Evolutionary conservation across 2,113 vertebrate species (phyloP), one percentile per base, ranked within the genome.

Genomic region (Numida meleagris): DNA sequence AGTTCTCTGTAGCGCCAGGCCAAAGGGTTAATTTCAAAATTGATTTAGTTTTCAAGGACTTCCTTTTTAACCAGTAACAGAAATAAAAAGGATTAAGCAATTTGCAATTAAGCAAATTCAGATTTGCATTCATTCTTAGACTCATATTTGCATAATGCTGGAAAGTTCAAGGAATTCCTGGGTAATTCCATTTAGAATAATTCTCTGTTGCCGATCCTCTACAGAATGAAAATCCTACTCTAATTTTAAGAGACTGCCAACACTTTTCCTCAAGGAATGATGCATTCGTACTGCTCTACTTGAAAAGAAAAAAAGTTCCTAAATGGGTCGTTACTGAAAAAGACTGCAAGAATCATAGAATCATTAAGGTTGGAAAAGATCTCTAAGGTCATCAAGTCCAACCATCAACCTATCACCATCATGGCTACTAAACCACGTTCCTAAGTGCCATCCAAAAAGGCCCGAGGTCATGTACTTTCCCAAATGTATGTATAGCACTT

Each of bases 161-260:
- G 63, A 72, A 78, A 92, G 48, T 67, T 90, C 45, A 86, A 88
- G 63, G 46, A 88, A 72, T 76, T 95, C 55, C 23, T 62, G 19
- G n/a, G 50, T 93, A 87, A 94, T 80, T 77, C 70, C 46, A 74
- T 61, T 65, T 46, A 68, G 62, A 93, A 58, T 91, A 75, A 74
- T 68, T 82, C n/a, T 84, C 66, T 82, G 12, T 42, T 87, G 55
- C 25, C 51, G 90, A 5, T 89, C 55, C 63, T 19, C 45, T 88
- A 61, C 75, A 94, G 88, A 94, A 90, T 40, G 25, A 94, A 90
- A 94, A 82, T 76, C 68, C 29, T 82, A 74, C 67, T 72, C 62
- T 76, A 16, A 46, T 89, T 88, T 55, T 73, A 82, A 83, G 42
- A 75, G 15, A 62, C 18, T 33, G 67, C 10, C 34, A 82, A 25